A percentile compares a stretch with the other conserved stretches of the same genome.
These are phyloP conservation scores for Dexiosoma caninum DNA, from an alignment of 2,888 invertebrate species.

Conservation along the genomic window DNA sequence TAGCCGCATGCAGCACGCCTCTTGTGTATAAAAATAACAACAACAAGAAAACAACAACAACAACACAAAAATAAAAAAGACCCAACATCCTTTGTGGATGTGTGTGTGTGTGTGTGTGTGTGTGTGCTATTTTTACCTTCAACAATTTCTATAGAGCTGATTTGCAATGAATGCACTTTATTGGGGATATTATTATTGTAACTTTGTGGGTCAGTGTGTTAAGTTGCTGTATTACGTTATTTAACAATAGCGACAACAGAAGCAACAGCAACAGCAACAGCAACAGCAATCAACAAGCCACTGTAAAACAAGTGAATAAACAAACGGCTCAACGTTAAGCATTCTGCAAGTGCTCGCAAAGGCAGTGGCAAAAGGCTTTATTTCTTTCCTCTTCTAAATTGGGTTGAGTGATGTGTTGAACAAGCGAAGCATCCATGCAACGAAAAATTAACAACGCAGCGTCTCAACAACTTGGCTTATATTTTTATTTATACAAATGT, in stretches of 20 bases:
- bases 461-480: constrained; percentile 8
- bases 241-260: constrained; percentile 25
- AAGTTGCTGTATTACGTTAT: constrained; percentile 60
- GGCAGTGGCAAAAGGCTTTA: constrained; percentile 54
- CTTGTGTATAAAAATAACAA: constrained; percentile 6
- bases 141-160: constrained; percentile 24
- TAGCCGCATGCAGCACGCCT: constrained; percentile 39
- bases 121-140: background rate
- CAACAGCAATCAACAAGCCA: constrained; percentile 37
- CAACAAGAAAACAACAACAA: background rate
- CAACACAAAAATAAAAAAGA: background rate
- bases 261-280: background rate
- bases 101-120: background rate
- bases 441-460: background rate
- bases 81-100: constrained; percentile 36
- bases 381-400: constrained; percentile 55
- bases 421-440: constrained; percentile 20
- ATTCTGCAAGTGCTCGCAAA: constrained; percentile 60
- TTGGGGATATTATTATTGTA: constrained; percentile 33
- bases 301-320: constrained; percentile 30
- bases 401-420: constrained; percentile 63
- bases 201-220: constrained; percentile 63
- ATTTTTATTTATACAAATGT: background rate
- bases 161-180: constrained; percentile 36
- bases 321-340: no score